Percentiles rank a stretch among this genome's conserved stretches.
phyloP scores from a whole-genome alignment of 2,113 vertebrate genomes.

The Microtus richardsoni region DNA sequence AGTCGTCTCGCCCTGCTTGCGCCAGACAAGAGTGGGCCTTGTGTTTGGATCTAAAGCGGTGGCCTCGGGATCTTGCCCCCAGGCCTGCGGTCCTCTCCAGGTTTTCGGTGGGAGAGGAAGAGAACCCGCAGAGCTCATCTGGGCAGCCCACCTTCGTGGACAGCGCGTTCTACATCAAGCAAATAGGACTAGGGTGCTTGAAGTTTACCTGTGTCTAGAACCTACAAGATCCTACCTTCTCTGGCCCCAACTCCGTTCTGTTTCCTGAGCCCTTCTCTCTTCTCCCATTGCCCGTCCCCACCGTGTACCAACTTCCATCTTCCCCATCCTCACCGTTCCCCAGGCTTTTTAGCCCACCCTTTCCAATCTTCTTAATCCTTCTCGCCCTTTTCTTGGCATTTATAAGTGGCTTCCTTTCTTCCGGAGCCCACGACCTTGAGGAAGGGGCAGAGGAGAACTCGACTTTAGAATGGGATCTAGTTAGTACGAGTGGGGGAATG shows the following conservation, averaged over 20 bases:
- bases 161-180: neutral
- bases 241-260: neutral
- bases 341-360: neutral
- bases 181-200: neutral
- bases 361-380: too few relatives aligned
- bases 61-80: neutral
- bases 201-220: neutral
- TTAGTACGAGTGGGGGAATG: neutral
- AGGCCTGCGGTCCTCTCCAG: neutral
- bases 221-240: neutral
- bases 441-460: neutral
- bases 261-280: neutral
- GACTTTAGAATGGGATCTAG: neutral
- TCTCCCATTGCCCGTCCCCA: neutral
- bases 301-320: neutral
- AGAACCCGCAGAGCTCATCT: neutral
- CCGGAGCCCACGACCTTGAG: slow-evolving; percentile 65
- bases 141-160: neutral
- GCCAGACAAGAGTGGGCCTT: neutral
- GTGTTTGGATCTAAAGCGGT: neutral
- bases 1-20: too few relatives aligned
- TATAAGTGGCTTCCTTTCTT: slow-evolving; percentile 8
- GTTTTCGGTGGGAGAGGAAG: neutral
- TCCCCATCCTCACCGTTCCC: neutral
- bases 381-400: neutral